Conservation (phyloP, 2,797 vertebrate species). For the Thripadectes ignobilis region DNA sequence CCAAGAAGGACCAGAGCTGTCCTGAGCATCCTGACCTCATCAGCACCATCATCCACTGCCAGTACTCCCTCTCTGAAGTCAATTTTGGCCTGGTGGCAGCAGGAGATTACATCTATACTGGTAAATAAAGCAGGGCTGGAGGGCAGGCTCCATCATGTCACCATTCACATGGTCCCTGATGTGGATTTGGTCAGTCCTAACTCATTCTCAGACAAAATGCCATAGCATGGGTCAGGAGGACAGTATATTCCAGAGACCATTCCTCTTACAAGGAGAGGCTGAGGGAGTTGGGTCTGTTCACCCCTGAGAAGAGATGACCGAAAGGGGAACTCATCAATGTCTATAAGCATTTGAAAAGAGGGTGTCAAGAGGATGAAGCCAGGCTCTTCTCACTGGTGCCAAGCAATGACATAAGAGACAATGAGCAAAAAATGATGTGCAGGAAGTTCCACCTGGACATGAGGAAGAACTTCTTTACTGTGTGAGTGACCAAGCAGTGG, state of each 20-base stretch:
- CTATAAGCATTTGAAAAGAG: background rate
- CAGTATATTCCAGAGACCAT: background rate
- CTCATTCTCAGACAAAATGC: background rate
- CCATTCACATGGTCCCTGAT: background rate
- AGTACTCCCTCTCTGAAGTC: rapidly evolving
- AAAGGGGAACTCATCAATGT: background rate
- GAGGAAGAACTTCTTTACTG: background rate
- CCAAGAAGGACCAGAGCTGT: background rate
- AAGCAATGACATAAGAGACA: background rate
- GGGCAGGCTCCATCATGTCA: background rate
- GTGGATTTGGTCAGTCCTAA: background rate
- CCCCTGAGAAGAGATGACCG: background rate
- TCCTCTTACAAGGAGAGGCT: background rate
- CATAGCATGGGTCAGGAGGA: background rate
- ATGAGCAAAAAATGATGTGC: background rate
- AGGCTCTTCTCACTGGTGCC: background rate
- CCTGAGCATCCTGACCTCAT: background rate
- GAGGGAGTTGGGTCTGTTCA: background rate
- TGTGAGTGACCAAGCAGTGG: background rate
- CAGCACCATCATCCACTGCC: background rate
- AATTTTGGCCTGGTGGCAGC: background rate
- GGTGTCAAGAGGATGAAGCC: background rate
- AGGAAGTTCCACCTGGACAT: background rate
- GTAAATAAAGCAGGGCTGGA: background rate
- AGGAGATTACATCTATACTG: background rate